A percentile compares a stretch with the other conserved stretches of the same genome.
These are phyloP conservation scores for Aquatica leii DNA, from an alignment of 2,888 invertebrate genomes.

Conservation along the genomic window DNA sequence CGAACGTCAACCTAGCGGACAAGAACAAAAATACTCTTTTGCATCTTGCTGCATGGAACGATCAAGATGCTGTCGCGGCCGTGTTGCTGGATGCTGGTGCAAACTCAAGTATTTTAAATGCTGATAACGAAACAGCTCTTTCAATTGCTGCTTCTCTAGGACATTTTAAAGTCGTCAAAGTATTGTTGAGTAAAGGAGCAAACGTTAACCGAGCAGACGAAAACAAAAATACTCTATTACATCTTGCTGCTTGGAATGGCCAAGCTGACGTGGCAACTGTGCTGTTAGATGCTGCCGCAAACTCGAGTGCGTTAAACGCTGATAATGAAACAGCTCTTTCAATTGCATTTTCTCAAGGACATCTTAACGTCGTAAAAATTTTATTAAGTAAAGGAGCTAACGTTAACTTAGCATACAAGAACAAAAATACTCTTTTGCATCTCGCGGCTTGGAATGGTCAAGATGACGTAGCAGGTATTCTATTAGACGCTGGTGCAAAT, in stretches of 20 bases:
- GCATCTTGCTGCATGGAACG: neutral
- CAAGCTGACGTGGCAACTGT: neutral
- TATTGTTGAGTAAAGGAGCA: neutral
- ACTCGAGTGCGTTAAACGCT: neutral
- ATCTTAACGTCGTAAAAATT: neutral
- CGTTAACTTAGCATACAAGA: neutral
- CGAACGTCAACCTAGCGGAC: too few species aligned
- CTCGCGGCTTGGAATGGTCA: neutral
- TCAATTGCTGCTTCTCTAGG: neutral
- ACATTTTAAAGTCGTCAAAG: neutral
- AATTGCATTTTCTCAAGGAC: neutral
- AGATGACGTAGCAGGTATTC: neutral
- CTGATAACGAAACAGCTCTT: neutral
- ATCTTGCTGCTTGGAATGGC: neutral
- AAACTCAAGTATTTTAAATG: neutral
- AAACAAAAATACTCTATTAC: neutral
- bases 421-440: neutral
- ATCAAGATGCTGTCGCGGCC: neutral
- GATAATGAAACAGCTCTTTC: neutral
- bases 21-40: conserved; percentile 8
- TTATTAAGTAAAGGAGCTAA: neutral
- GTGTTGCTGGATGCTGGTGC: neutral
- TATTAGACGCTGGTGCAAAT: neutral
- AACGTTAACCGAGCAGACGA: neutral
- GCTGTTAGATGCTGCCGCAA: neutral